Conservation (phyloP, 2,113 vertebrate genomes). For the Petaurus breviceps region DNA sequence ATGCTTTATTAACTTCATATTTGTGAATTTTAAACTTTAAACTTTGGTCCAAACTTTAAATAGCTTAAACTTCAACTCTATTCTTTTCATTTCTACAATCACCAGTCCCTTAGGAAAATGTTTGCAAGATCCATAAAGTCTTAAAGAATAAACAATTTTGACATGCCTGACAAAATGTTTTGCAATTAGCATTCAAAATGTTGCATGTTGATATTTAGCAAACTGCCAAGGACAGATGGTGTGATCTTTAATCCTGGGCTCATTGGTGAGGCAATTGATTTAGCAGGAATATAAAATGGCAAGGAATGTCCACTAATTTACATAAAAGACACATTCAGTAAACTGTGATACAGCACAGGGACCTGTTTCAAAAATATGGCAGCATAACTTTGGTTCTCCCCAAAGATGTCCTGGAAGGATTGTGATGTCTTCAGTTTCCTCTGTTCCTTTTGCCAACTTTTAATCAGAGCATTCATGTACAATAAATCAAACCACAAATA, state of each 20-base stretch:
- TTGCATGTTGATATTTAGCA: constrained; percentile 21
- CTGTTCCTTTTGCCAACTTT: not conserved
- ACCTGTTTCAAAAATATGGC: constrained; percentile 38
- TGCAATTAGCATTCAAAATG: constrained; percentile 13
- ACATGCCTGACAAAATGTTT: constrained; percentile 18
- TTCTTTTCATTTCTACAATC: constrained; percentile 44
- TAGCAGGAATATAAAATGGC: constrained; percentile 34
- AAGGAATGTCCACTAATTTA: constrained; percentile 30
- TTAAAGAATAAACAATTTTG: constrained; percentile 52
- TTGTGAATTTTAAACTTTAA: not conserved
- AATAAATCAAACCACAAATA: not conserved
- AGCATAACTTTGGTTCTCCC: constrained; percentile 23
- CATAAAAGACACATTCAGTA: constrained; percentile 12
- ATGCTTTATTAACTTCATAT: constrained; percentile 14
- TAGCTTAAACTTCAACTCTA: constrained; percentile 33
- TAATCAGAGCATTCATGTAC: not conserved
- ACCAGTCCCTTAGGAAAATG: constrained; percentile 37
- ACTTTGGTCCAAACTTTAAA: not conserved
- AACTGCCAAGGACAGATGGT: constrained; percentile 25
- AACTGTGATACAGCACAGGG: not conserved
- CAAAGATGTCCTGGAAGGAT: constrained; percentile 23
- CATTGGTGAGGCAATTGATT: constrained; percentile 12
- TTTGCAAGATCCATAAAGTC: not conserved
- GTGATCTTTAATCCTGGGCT: constrained; percentile 33
- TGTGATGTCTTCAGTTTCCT: not conserved